Evolutionary conservation across 2,888 invertebrate genomes (phyloP).

Genomic region (Phytoseiulus persimilis): DNA sequence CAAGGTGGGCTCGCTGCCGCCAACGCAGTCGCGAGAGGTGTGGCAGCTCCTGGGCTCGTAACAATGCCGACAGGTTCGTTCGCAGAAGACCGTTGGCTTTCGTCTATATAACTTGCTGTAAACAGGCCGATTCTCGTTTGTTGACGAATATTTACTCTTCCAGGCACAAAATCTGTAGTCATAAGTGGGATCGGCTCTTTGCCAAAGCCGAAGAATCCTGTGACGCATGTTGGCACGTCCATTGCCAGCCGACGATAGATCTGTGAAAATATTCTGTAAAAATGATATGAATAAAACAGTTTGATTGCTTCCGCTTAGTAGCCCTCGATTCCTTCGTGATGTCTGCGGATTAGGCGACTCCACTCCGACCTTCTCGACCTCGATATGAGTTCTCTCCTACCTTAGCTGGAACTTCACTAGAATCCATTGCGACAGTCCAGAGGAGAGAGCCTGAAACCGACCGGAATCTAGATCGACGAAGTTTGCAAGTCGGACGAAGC

Average conservation of each 20-base stretch:
- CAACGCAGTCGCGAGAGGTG: neutral
- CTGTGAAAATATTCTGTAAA: neutral
- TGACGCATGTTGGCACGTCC: constrained; percentile 16
- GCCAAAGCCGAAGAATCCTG: constrained; percentile 26
- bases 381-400: no score
- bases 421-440: no score
- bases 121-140: neutral
- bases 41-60: constrained; percentile 39
- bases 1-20: constrained; percentile 57
- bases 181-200: constrained; percentile 13
- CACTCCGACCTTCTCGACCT: no score
- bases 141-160: neutral
- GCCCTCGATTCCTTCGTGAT: no score
- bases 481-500: no score
- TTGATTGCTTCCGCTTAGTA: neutral
- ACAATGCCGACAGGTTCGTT: constrained; percentile 41
- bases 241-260: constrained; percentile 17
- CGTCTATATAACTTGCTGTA: no score
- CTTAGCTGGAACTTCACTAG: no score
- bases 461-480: no score
- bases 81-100: no score
- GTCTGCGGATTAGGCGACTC: no score
- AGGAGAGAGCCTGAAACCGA: no score
- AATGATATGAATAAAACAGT: neutral
- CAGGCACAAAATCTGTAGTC: constrained; percentile 18